These are phyloP conservation scores for Epiblema foenella DNA, from an alignment of 2,888 invertebrate genomes.

Conservation along the genomic window DNA sequence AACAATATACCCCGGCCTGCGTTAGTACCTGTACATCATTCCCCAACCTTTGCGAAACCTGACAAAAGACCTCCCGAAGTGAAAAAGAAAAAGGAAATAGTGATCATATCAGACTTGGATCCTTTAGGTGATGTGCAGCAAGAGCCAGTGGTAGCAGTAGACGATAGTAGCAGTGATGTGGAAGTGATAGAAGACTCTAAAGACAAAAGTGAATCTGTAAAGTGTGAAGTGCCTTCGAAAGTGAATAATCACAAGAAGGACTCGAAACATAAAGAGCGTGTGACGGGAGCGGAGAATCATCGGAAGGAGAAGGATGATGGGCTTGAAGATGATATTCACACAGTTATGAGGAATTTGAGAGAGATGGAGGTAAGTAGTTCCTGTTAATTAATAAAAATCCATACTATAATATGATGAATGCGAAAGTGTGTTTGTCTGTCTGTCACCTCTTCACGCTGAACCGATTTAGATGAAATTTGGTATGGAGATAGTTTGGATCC, in stretches of 20 bases:
- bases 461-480: no score
- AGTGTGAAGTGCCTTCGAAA: conserved; percentile 77
- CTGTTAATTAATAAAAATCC: neutral
- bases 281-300: conserved; percentile 53
- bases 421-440: no score
- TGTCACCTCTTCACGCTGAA: no score
- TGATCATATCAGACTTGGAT: conserved; percentile 75
- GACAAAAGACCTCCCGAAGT: conserved; percentile 74
- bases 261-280: conserved; percentile 18
- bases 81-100: conserved; percentile 75
- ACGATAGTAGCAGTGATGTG: conserved; percentile 82
- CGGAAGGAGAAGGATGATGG: conserved; percentile 58
- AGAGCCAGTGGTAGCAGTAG: conserved; percentile 67
- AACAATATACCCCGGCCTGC: conserved; percentile 75
- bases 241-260: conserved; percentile 56
- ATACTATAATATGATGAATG: no score
- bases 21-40: conserved; percentile 71
- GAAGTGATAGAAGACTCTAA: conserved; percentile 72
- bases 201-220: conserved; percentile 63
- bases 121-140: conserved; percentile 65
- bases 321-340: conserved; percentile 69
- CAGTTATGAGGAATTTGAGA: conserved; percentile 70
- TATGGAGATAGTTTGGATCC: no score
- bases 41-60: conserved; percentile 77
- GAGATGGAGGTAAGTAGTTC: conserved; percentile 72